These are phyloP conservation scores for Capreolus pygargus DNA, from an alignment of 2,113 vertebrate genomes.

Conservation along the genomic window DNA sequence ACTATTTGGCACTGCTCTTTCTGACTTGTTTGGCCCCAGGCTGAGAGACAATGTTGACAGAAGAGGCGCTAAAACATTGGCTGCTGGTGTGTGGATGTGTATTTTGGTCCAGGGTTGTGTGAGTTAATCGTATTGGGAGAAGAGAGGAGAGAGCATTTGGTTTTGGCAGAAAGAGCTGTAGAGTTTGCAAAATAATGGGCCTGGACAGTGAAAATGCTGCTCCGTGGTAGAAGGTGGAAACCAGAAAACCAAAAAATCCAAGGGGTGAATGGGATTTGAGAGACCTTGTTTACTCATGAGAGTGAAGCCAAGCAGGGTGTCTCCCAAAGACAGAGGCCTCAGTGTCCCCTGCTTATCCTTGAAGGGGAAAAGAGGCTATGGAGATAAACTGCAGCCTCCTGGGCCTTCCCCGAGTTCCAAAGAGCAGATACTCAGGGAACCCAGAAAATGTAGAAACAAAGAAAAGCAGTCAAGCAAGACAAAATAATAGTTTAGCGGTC, in stretches of 20 bases:
- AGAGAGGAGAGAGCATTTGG: background rate
- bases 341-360: background rate
- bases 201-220: background rate
- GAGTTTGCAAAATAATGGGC: background rate
- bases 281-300: background rate
- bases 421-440: background rate
- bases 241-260: background rate
- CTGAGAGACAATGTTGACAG: background rate
- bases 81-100: slow-evolving; percentile 2
- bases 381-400: background rate
- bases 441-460: background rate
- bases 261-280: background rate
- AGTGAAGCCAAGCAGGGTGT: background rate
- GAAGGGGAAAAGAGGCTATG: background rate
- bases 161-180: slow-evolving; percentile 22
- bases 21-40: background rate
- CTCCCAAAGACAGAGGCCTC: background rate
- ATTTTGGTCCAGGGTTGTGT: slow-evolving; percentile 24
- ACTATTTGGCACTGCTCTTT: background rate
- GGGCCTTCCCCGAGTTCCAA: background rate
- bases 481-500: background rate
- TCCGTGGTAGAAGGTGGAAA: background rate
- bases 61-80: slow-evolving; percentile 27
- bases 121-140: background rate
- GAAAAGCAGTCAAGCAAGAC: background rate